Evolutionary conservation across 2,888 invertebrate species (phyloP), one percentile per base, ranked within the genome.

Genomic region (Eucriotettix oculatus): DNA sequence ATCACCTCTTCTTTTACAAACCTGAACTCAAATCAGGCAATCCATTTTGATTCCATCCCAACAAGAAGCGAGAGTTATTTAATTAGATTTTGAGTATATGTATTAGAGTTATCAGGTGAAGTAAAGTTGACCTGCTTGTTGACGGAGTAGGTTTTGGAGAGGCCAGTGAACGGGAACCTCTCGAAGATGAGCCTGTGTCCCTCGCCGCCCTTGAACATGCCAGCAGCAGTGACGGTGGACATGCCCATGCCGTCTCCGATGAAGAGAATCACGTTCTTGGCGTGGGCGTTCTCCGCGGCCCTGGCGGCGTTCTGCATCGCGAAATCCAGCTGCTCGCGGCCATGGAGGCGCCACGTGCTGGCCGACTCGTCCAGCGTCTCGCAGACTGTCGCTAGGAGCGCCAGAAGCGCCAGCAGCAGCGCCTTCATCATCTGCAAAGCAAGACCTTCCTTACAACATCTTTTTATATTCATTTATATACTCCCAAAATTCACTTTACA

Each of bases 231-330:
- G 60, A 83, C 74, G 1, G 83, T 81, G 5, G 82, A 75, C 59
- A 83, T 64, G 9, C 84, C 83, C 84, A 85, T 84, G 5, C 85
- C 85, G 68, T 85, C 85, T 0, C 85, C 85, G 54, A 85, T 71
- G 66, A 84, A 84, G 12, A 84, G 68, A 58, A 85, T 81, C 29
- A 83, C 75, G 67, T 84, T 85, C 68, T 79, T 81, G 1, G 83
- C 83, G 48, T n/a, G 48, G 14, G 48, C 48, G 14, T 48, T n/a
- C 14, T n/a, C 14, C 48, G 48, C 48, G 48, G n/a, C 48, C 48
- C 48, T 48, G 14, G 9, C 9, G 14, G 14, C 12, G 48, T n/a
- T 48, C 14, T 9, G 14, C 14, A 12, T 12, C 12, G 48, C 12
- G 48, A 5, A 48, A 12, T 14, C 14, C 48, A 48, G 48, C 48